Percentiles rank a stretch among this genome's conserved stretches.
These are phyloP conservation scores for Ruditapes philippinarum DNA, from an alignment of 1,140 invertebrate genomes.

Conservation along the genomic window DNA sequence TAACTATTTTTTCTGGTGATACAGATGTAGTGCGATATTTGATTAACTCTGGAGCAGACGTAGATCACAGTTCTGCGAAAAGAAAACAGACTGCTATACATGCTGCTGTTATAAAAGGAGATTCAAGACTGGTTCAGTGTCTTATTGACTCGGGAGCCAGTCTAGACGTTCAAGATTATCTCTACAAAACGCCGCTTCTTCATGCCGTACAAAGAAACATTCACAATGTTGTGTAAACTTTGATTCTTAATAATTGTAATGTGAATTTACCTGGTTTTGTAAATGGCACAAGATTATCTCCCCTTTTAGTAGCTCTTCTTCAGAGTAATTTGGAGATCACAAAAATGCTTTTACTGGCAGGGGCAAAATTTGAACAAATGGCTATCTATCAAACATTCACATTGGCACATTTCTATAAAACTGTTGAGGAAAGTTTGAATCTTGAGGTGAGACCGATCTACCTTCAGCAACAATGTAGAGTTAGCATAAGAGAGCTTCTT, in stretches of 20 bases:
- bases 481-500: slow-evolving; percentile 70
- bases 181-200: slow-evolving; percentile 72
- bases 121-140: slow-evolving; percentile 24
- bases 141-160: slow-evolving; percentile 68
- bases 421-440: slow-evolving; percentile 69
- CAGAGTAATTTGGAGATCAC: slow-evolving; percentile 72
- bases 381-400: slow-evolving; percentile 71
- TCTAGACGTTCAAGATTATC: slow-evolving; percentile 69
- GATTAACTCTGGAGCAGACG: slow-evolving; percentile 64
- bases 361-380: slow-evolving; percentile 71
- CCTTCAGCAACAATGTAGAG: slow-evolving; percentile 74
- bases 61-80: slow-evolving; percentile 69
- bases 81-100: slow-evolving; percentile 75
- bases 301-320: slow-evolving; percentile 69
- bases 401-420: slow-evolving; percentile 70
- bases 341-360: slow-evolving; percentile 74
- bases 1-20: slow-evolving; percentile 71
- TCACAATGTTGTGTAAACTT: slow-evolving; percentile 54
- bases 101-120: slow-evolving; percentile 71
- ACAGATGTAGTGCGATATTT: slow-evolving; percentile 61
- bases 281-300: slow-evolving; percentile 70
- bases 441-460: slow-evolving; percentile 73
- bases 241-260: slow-evolving; percentile 73
- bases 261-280: slow-evolving; percentile 71
- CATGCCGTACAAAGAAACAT: slow-evolving; percentile 69